phyloP scores from a whole-genome alignment of 2,888 invertebrate genomes.

The Apotomis capreana region DNA sequence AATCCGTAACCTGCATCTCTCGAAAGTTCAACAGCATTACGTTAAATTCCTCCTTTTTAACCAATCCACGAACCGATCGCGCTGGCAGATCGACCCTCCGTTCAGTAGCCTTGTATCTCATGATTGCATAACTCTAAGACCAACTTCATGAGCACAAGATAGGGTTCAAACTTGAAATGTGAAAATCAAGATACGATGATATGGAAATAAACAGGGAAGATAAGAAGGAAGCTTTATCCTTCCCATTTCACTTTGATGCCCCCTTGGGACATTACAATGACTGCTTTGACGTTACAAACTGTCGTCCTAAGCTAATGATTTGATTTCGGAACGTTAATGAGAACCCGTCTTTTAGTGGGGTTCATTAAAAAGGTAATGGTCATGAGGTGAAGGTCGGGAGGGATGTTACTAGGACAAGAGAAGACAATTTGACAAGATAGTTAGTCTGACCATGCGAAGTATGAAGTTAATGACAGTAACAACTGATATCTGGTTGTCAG shows the following conservation, averaged over 20 bases:
- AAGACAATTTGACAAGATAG: background rate
- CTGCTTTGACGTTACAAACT: conserved; percentile 61
- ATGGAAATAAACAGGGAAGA: conserved; percentile 48
- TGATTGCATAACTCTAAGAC: conserved; percentile 22
- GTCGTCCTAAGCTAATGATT: conserved; percentile 58
- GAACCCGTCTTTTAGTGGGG: conserved; percentile 47
- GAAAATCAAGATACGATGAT: conserved; percentile 42
- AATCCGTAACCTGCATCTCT: conserved; percentile 26
- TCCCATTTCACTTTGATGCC: conserved; percentile 62
- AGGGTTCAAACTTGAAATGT: conserved; percentile 40
- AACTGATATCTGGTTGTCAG: too few species aligned
- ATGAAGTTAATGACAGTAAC: too few species aligned
- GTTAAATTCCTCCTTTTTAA: conserved; percentile 39
- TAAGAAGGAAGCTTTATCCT: conserved; percentile 53
- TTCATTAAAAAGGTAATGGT: conserved; percentile 36
- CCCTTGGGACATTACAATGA: conserved; percentile 63
- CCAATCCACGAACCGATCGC: conserved; percentile 39
- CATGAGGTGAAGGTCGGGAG: conserved; percentile 1
- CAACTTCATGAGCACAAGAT: background rate
- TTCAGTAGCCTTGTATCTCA: conserved; percentile 12
- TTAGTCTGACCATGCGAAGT: too few species aligned
- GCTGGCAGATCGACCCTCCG: conserved; percentile 11
- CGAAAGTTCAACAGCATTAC: conserved; percentile 31
- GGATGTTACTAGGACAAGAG: background rate
- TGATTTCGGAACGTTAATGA: conserved; percentile 60